Conservation (phyloP, 2,888 invertebrate genomes). For the Lucinisca nassula region DNA sequence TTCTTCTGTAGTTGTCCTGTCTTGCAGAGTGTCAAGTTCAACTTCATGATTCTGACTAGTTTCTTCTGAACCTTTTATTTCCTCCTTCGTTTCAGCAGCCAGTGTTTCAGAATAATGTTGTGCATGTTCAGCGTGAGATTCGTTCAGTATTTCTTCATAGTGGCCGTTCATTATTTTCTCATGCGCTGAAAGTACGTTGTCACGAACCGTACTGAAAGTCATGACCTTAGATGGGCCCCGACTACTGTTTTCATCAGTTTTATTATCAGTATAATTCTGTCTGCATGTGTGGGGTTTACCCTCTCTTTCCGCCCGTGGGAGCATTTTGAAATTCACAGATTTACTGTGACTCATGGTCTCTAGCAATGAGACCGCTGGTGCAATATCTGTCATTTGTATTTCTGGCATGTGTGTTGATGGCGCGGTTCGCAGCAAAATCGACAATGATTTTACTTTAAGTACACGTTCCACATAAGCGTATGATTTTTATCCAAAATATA, state of each 20-base stretch:
- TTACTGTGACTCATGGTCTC: slow-evolving; percentile 43
- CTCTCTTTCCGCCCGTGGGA: no score
- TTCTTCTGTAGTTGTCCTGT: not conserved
- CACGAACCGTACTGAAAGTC: not conserved
- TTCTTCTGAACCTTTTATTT: not conserved
- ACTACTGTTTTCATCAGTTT: not conserved
- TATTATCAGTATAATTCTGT: not conserved
- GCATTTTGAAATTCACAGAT: no score
- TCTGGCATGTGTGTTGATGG: slow-evolving; percentile 46
- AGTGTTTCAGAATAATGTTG: not conserved
- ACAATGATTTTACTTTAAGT: not conserved
- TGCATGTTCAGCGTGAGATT: not conserved
- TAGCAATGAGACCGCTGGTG: slow-evolving; percentile 25
- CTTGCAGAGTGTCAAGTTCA: not conserved
- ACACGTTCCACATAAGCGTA: not conserved
- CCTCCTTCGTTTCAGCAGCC: not conserved
- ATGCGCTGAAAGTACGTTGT: not conserved
- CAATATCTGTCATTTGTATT: slow-evolving; percentile 26
- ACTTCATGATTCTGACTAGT: not conserved
- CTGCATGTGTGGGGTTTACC: no score
- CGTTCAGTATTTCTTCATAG: not conserved
- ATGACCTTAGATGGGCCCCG: not conserved
- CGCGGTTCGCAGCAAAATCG: no score
- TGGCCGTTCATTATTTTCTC: not conserved
- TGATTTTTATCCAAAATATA: not conserved